phyloP scores from a whole-genome alignment of 2,113 vertebrate genomes.

The Engraulis encrasicolus region DNA sequence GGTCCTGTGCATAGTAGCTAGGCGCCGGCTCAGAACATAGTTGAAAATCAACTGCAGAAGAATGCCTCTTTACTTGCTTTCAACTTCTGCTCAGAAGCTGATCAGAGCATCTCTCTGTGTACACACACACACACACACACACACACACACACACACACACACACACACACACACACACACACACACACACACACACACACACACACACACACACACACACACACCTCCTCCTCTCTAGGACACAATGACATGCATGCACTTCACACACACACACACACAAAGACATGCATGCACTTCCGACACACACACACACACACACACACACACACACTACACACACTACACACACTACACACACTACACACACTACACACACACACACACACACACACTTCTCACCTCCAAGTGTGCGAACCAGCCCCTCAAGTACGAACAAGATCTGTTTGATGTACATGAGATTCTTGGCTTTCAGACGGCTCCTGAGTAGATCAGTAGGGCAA shows the following conservation, averaged over 20 bases:
- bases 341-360: not conserved
- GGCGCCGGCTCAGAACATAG: too few species aligned
- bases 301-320: constrained; percentile 9
- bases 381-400: constrained; percentile 83
- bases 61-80: too few species aligned
- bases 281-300: not conserved
- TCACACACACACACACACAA: too few species aligned
- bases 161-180: not conserved
- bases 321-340: constrained; percentile 24
- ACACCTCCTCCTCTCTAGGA: not conserved
- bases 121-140: too few species aligned
- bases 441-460: constrained; percentile 98
- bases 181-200: not conserved
- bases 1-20: too few species aligned
- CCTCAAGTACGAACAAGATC: constrained; percentile 89
- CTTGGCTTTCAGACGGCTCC: constrained; percentile 92
- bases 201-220: not conserved
- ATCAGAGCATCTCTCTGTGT: too few species aligned
- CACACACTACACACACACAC: constrained; percentile 5
- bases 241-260: not conserved
- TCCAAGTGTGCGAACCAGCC: constrained; percentile 83
- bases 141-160: not conserved
- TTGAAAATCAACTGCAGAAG: too few species aligned
- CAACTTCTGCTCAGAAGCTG: too few species aligned
- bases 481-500: constrained; percentile 55